These are phyloP conservation scores for Anolis apletophallus DNA, from an alignment of 2,797 vertebrate genomes.

Conservation along the genomic window DNA sequence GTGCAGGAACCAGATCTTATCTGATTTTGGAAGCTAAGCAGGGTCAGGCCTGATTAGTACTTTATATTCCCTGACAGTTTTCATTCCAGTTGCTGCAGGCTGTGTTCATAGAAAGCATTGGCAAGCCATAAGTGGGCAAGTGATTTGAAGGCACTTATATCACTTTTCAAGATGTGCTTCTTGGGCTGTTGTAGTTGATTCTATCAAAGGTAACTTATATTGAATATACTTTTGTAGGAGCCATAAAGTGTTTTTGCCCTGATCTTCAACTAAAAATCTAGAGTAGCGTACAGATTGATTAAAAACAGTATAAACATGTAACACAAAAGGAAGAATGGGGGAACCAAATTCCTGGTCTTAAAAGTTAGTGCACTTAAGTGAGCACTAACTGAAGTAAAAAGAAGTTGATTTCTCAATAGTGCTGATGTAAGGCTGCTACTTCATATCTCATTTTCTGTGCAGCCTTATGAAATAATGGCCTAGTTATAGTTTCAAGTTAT, in stretches of 20 bases:
- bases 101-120: too few relatives aligned
- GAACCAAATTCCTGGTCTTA: not conserved
- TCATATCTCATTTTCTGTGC: not conserved
- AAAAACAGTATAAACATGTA: not conserved
- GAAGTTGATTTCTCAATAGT: not conserved
- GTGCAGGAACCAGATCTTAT: too few relatives aligned
- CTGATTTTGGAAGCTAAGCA: too few relatives aligned
- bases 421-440: not conserved
- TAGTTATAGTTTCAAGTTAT: not conserved
- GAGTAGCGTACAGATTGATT: not conserved
- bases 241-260: not conserved
- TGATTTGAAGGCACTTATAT: too few relatives aligned
- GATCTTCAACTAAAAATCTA: not conserved
- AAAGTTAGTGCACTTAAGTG: not conserved
- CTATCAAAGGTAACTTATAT: not conserved
- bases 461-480: not conserved
- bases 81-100: too few relatives aligned
- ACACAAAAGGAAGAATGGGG: too few relatives aligned
- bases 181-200: not conserved
- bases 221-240: not conserved
- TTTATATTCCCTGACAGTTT: too few relatives aligned
- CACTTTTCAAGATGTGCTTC: not conserved
- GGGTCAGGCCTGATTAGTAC: too few relatives aligned
- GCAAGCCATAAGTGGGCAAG: too few relatives aligned
- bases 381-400: not conserved